A percentile compares a stretch with the other conserved stretches of the same genome.
Evolutionary conservation across 2,888 invertebrate genomes (phyloP).

Genomic region (Microlaimidae sp.): DNA sequence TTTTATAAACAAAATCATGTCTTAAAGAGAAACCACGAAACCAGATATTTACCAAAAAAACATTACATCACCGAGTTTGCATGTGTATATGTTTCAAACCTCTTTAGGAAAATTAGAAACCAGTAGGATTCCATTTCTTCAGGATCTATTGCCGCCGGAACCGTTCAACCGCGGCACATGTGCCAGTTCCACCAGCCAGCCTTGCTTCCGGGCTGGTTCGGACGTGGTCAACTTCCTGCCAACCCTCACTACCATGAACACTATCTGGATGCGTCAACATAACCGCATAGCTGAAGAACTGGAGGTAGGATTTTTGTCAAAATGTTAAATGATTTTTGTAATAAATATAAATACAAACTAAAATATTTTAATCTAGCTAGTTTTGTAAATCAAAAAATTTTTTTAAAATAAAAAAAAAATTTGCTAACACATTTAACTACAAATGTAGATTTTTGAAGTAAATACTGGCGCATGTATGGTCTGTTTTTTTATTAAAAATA

Average conservation of each 20-base stretch:
- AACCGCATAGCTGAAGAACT: conserved; percentile 23
- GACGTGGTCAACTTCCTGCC: conserved; percentile 26
- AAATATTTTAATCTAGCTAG: too few relatives aligned
- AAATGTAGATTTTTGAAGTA: conserved; percentile 1
- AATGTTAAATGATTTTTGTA: too few relatives aligned
- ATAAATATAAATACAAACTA: too few relatives aligned
- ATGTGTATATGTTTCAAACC: too few relatives aligned
- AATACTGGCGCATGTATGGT: too few relatives aligned
- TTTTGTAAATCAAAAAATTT: too few relatives aligned
- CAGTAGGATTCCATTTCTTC: conserved; percentile 5
- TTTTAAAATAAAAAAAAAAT: too few relatives aligned
- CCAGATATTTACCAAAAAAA: too few relatives aligned
- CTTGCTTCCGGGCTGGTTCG: conserved; percentile 14
- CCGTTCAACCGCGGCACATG: conserved; percentile 3
- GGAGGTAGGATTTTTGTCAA: conserved; percentile 4
- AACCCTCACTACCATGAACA: conserved; percentile 27
- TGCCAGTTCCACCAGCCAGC: conserved; percentile 8
- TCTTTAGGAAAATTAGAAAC: conserved; percentile 20
- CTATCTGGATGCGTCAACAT: conserved; percentile 32
- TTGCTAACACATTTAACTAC: conserved; percentile 1
- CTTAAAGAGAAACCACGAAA: too few relatives aligned
- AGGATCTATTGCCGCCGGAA: conserved; percentile 10
- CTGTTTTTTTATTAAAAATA: neutral
- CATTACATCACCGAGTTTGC: too few relatives aligned
- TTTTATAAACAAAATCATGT: too few relatives aligned